Percentiles rank a stretch among this genome's conserved stretches.
These are phyloP conservation scores for Hanleya hanleyi DNA, from an alignment of 2,888 invertebrate species.

Conservation along the genomic window DNA sequence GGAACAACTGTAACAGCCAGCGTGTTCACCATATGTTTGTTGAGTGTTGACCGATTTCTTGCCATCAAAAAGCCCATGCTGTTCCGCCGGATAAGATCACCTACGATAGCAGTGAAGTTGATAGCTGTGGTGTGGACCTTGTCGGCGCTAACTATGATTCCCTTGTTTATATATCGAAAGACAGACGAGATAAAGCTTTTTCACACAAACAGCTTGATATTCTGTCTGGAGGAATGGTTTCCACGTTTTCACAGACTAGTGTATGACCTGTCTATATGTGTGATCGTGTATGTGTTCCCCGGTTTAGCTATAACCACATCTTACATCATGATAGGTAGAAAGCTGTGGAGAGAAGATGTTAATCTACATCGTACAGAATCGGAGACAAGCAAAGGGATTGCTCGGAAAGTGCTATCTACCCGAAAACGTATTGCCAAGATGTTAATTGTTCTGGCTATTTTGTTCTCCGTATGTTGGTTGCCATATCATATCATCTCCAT, in stretches of 20 bases:
- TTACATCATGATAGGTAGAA: slow-evolving; percentile 75
- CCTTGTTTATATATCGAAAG: slow-evolving; percentile 77
- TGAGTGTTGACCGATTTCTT: slow-evolving; percentile 81
- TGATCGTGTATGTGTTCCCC: slow-evolving; percentile 85
- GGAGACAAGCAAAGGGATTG: slow-evolving; percentile 49
- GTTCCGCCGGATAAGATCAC: slow-evolving; percentile 82
- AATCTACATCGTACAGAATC: slow-evolving; percentile 56
- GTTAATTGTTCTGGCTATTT: slow-evolving; percentile 81
- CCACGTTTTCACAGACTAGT: slow-evolving; percentile 75
- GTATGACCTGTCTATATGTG: slow-evolving; percentile 82
- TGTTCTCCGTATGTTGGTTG: slow-evolving; percentile 86
- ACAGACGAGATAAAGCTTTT: slow-evolving; percentile 50
- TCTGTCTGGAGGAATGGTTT: slow-evolving; percentile 81
- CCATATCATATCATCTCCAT: slow-evolving; percentile 84
- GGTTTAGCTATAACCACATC: slow-evolving; percentile 76
- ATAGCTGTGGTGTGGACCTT: slow-evolving; percentile 81
- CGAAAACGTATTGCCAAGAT: slow-evolving; percentile 85
- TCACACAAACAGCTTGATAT: slow-evolving; percentile 60
- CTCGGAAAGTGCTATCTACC: slow-evolving; percentile 76
- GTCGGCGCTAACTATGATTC: slow-evolving; percentile 81
- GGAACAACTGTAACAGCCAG: slow-evolving; percentile 82
- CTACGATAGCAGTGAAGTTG: slow-evolving; percentile 78
- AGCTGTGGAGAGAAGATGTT: slow-evolving; percentile 66
- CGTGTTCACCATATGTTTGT: slow-evolving; percentile 85
- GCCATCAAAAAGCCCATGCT: slow-evolving; percentile 85